Base-by-base conservation (phyloP, 1,140 invertebrate genomes). In the Bombus confusus region DNA sequence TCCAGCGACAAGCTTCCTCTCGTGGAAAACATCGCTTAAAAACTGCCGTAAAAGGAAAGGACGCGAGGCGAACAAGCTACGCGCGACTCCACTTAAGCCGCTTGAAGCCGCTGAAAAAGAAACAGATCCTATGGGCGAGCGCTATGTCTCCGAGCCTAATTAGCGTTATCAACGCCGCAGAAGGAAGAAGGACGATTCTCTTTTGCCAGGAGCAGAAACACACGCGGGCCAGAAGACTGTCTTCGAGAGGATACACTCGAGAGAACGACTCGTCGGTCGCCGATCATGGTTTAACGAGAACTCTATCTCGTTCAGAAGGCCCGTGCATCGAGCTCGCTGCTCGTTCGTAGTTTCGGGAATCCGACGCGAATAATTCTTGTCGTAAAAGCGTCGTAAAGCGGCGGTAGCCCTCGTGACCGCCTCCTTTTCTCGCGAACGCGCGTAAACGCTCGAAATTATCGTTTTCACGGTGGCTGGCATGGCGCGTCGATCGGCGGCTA, bases 401-500 rank as follows among this genome's bases (percentile, higher is more conserved):
- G 37, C 80, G 73, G 74, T 12, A 41, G 47, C 18, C 66, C 82
- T 81, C 83, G 64, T 78, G 85, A 39, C 86, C 77, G 80, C 76
- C 88, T 87, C 66, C 82, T 91, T 88, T 90, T 92, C 87, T 79
- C 83, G 83, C 73, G 87, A 82, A 76, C 80, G 37, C 80, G 57
- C 89, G 83, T 92, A 92, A 93, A 93, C 87, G 91, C 80, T 87
- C 34, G 81, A 90, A 91, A 92, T 88, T 90, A 93, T 93, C 88
- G 87, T 89, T 81, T 85, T 74, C 34, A 57, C 34, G 88, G 57
- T 71, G 52, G 76, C 83, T 76, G 9, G 80, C 37, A 62, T 76
- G 6, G 72, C 31, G 43, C 37, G 18, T n/a, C 73, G 69, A 85
- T 78, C 66, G 75, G 0, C 57, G 57, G 43, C 34, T 75, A 80